These are phyloP conservation scores for rabbit (Oryctolagus cuniculus) DNA, from an alignment of 2,113 vertebrate genomes.

Conservation along the genomic window mOryCun1.1 NC_091432.1:75329001-75329500, in stretches of 20 bases:
- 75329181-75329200: background rate
- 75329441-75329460: background rate
- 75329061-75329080: slow-evolving; percentile 23
- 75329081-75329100: background rate
- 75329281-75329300: background rate
- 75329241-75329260: background rate
- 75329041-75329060: background rate
- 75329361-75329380: background rate
- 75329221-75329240: background rate
- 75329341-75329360: background rate
- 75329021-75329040: slow-evolving; percentile 1
- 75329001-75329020: background rate
- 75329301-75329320: background rate
- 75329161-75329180: background rate
- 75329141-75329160: background rate
- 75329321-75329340: background rate
- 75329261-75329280: background rate
- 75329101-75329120: background rate
- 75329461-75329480: background rate
- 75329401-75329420: background rate
- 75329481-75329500: background rate
- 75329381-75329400: background rate
- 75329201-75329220: background rate
- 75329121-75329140: background rate
- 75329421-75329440: background rate